A percentile compares a stretch with the other conserved stretches of the same genome.
Evolutionary conservation across 2,888 invertebrate genomes (phyloP).

Genomic region (Pachymerium ferrugineum): DNA sequence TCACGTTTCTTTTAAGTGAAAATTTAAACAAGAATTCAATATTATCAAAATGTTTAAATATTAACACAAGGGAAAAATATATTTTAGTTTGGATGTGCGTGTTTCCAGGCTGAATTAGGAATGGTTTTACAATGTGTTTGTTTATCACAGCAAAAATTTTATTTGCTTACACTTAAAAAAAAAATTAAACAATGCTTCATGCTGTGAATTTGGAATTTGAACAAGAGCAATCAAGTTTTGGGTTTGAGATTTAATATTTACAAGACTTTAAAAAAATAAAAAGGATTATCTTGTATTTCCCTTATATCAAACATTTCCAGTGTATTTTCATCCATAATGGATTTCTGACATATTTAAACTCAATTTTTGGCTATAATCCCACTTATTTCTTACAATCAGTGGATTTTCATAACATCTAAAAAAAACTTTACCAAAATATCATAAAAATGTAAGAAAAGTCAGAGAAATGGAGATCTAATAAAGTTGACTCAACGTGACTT

Average conservation of each 20-base stretch:
- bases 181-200: too few relatives aligned
- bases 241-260: background rate
- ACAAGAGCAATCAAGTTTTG: too few relatives aligned
- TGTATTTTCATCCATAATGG: slow-evolving; percentile 24
- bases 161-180: too few relatives aligned
- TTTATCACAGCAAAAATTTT: too few relatives aligned
- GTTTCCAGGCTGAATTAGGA: too few relatives aligned
- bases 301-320: slow-evolving; percentile 17
- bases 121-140: too few relatives aligned
- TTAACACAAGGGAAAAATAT: too few relatives aligned
- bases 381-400: slow-evolving; percentile 20
- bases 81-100: too few relatives aligned
- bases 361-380: slow-evolving; percentile 19
- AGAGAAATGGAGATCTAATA: background rate
- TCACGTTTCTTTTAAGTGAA: too few relatives aligned
- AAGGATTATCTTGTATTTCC: slow-evolving; percentile 10
- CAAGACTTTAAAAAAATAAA: background rate
- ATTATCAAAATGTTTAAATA: too few relatives aligned
- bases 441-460: background rate
- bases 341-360: slow-evolving; percentile 27
- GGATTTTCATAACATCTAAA: slow-evolving; percentile 15
- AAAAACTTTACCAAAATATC: slow-evolving; percentile 21
- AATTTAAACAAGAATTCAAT: too few relatives aligned
- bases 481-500: slow-evolving; percentile 24
- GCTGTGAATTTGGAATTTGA: too few relatives aligned